Evolutionary conservation across 2,888 invertebrate species (phyloP).

Genomic region (Heterodera filipjevi): DNA sequence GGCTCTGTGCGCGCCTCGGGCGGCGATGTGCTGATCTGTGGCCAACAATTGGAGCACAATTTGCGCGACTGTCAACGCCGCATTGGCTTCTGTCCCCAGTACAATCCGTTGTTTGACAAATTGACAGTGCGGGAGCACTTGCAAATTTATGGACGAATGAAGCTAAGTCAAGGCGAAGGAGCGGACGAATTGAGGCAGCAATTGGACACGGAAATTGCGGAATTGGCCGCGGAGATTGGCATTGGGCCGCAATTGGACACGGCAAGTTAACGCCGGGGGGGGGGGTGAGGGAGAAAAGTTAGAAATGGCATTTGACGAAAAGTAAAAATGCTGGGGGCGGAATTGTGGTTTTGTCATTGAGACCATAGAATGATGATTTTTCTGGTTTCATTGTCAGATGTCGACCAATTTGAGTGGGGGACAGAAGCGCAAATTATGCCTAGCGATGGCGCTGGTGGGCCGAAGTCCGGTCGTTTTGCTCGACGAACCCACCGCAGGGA

Average conservation of each 20-base stretch:
- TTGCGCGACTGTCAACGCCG: conserved; percentile 46
- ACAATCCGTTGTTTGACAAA: conserved; percentile 58
- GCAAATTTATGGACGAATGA: conserved; percentile 53
- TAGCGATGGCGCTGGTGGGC: conserved; percentile 59
- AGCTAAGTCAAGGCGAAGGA: conserved; percentile 40
- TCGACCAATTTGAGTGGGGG: conserved; percentile 55
- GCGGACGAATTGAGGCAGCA: conserved; percentile 16
- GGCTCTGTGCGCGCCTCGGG: conserved; percentile 54
- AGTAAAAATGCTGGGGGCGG: background rate
- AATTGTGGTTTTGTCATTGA: too few species aligned
- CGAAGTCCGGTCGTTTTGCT: conserved; percentile 52
- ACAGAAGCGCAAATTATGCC: conserved; percentile 60
- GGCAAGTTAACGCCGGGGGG: conserved; percentile 32
- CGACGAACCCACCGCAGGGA: conserved; percentile 60
- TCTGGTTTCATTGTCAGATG: too few species aligned
- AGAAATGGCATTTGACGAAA: background rate
- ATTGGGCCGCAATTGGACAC: conserved; percentile 46
- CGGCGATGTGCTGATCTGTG: conserved; percentile 51
- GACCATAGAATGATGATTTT: too few species aligned
- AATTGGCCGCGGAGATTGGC: conserved; percentile 46
- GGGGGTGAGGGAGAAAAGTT: background rate
- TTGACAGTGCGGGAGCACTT: conserved; percentile 61
- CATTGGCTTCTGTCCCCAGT: conserved; percentile 55
- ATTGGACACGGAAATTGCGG: conserved; percentile 41
- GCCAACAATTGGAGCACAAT: conserved; percentile 44